These are phyloP conservation scores for Tetramorium parvispinum DNA, from an alignment of 1,140 invertebrate genomes.

Conservation along the genomic window DNA sequence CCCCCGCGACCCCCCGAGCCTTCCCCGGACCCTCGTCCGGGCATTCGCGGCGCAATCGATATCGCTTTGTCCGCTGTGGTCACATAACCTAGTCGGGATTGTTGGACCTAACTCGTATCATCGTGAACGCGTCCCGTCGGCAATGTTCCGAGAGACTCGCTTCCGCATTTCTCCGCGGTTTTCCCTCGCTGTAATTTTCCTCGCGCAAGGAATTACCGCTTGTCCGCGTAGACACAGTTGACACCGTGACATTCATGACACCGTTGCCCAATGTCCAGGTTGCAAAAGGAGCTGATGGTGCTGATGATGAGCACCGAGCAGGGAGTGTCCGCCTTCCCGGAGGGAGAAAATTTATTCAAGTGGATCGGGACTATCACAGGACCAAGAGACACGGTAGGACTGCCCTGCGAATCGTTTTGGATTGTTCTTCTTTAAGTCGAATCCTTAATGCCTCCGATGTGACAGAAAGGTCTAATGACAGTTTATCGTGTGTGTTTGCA, in stretches of 20 bases:
- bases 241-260: too few relatives aligned
- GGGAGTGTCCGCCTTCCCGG: slow-evolving; percentile 97
- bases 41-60: background rate
- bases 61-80: background rate
- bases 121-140: background rate
- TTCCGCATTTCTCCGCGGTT: background rate
- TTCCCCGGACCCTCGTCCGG: too few relatives aligned
- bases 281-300: slow-evolving; percentile 94
- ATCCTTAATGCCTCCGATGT: background rate
- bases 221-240: too few relatives aligned
- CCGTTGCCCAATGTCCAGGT: slow-evolving; percentile 85
- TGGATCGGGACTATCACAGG: slow-evolving; percentile 98
- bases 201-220: too few relatives aligned
- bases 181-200: background rate
- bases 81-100: slow-evolving; percentile 24
- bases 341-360: slow-evolving; percentile 97
- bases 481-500: slow-evolving; percentile 78
- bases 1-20: background rate
- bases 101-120: background rate
- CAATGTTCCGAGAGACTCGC: background rate
- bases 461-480: background rate
- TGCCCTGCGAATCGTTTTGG: background rate
- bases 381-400: slow-evolving; percentile 92
- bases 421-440: background rate
- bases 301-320: slow-evolving; percentile 95